Conservation (phyloP, 2,888 invertebrate genomes). For the Hirtodrosophila confusa region DNA sequence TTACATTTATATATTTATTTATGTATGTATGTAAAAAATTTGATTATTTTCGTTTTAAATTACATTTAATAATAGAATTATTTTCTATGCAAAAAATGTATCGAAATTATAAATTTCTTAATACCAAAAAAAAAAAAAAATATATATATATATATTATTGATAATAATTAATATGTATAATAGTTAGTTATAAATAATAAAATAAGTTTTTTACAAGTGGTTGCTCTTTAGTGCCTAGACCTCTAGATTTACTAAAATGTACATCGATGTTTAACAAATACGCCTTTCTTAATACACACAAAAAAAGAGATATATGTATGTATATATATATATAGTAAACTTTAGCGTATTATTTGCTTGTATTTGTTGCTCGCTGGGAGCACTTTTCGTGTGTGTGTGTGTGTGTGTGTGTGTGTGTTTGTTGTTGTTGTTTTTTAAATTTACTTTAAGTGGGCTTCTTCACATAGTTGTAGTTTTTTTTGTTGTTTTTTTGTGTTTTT, state of each 20-base stretch:
- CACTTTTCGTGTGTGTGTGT: slow-evolving; percentile 22
- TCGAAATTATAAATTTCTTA: slow-evolving; percentile 40
- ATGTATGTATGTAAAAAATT: slow-evolving; percentile 77
- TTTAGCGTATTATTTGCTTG: slow-evolving; percentile 60
- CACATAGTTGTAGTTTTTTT: slow-evolving; percentile 40
- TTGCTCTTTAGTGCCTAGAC: slow-evolving; percentile 65
- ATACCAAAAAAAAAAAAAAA: slow-evolving; percentile 32
- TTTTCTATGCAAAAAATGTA: slow-evolving; percentile 66
- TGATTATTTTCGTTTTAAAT: slow-evolving; percentile 72
- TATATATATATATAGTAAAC: slow-evolving; percentile 38
- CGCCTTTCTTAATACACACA: slow-evolving; percentile 50
- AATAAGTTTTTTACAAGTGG: slow-evolving; percentile 63
- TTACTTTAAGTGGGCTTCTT: slow-evolving; percentile 42
- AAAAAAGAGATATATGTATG: slow-evolving; percentile 30
- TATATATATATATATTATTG: slow-evolving; percentile 32
- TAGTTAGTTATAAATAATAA: slow-evolving; percentile 43
- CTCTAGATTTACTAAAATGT: slow-evolving; percentile 70
- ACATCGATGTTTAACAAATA: slow-evolving; percentile 72
- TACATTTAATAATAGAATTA: slow-evolving; percentile 71
- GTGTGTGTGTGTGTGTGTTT: too few species aligned
- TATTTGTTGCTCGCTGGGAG: slow-evolving; percentile 46
- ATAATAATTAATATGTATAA: slow-evolving; percentile 30
- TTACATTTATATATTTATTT: slow-evolving; percentile 70
- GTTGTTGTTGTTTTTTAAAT: slow-evolving; percentile 19
- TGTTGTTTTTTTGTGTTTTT: slow-evolving; percentile 24